These are phyloP conservation scores for Pseudococcus viburni DNA, from an alignment of 2,888 invertebrate species.

Conservation along the genomic window DNA sequence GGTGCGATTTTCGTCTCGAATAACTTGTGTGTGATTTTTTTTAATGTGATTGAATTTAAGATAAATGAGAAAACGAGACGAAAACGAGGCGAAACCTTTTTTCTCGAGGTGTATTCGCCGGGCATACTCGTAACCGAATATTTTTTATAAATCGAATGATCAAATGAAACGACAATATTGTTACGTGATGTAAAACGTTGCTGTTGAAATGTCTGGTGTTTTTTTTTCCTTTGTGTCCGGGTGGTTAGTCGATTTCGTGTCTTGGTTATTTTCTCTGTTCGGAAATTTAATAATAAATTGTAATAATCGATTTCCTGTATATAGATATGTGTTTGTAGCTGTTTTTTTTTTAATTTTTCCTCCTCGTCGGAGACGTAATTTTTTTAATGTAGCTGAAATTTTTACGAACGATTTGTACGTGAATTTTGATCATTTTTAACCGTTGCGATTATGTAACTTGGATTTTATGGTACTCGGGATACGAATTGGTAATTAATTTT, in stretches of 20 bases:
- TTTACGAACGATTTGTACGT: neutral
- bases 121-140: neutral
- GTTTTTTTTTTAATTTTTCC: neutral
- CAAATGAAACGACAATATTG: slow-evolving; percentile 43
- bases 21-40: neutral
- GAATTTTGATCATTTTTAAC: neutral
- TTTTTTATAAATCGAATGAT: slow-evolving; percentile 7
- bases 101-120: neutral
- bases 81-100: neutral
- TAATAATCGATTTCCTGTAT: slow-evolving; percentile 2
- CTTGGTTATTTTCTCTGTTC: neutral
- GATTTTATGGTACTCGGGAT: neutral
- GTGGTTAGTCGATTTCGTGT: slow-evolving; percentile 6
- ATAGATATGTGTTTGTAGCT: slow-evolving; percentile 57
- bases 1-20: neutral
- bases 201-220: neutral
- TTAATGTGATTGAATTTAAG: slow-evolving; percentile 32
- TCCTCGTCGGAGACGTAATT: neutral
- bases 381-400: neutral
- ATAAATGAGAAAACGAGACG: neutral
- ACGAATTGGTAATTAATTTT: neutral
- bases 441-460: neutral
- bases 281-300: neutral
- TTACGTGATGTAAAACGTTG: slow-evolving; percentile 21
- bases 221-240: neutral